Base-by-base conservation (phyloP, 2,113 vertebrate genomes). In the Serilophus lunatus region DNA sequence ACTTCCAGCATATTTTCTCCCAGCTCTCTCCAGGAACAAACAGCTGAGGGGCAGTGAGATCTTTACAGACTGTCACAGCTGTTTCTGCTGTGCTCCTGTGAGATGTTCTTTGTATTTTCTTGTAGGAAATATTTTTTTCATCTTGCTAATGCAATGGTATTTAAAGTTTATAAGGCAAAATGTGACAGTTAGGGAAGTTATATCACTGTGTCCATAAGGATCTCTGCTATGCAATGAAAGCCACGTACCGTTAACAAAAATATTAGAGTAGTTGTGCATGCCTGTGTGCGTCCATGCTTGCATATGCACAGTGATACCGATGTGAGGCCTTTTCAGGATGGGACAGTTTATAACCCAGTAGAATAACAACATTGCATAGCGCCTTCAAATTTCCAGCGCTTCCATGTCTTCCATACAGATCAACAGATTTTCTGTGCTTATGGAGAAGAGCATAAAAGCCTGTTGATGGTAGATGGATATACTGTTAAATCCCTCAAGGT, bases 301-400 rank as follows among this genome's bases (percentile, higher is more conserved):
- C 24, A 6, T 29, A 11, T 50, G 35, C 5, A 2, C 45, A 64
- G 42, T 33, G 57, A 25, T 49, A 53, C 25, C 2, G 0, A 0
- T 13, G 24, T 7, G 36, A 76, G 33, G 25, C 11, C 26, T 3
- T 6, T 61, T 82, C 57, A 15, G 26, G 7, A n/a, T 49, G 47
- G 44, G 10, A n/a, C 0, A 1, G 7, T 59, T 75, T 51, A 5
- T 71, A 75, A 53, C 18, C 6, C 25, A 13, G 45, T 16, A 54
- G 51, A 75, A 75, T 42, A 79, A 31, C 26, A 78, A 9, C 1
- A 2, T 17, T 51, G 19, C 31, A 36, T 9, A 2, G 5, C 31
- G 31, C 38, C 71, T 78, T 78, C 56, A 59, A 10, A 35, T 78
- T 86, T 57, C 22, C 15, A 7, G 10, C 82, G 36, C 45, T 69